Conservation (phyloP, 2,113 vertebrate species). For the Nothoprocta pentlandii region DNA sequence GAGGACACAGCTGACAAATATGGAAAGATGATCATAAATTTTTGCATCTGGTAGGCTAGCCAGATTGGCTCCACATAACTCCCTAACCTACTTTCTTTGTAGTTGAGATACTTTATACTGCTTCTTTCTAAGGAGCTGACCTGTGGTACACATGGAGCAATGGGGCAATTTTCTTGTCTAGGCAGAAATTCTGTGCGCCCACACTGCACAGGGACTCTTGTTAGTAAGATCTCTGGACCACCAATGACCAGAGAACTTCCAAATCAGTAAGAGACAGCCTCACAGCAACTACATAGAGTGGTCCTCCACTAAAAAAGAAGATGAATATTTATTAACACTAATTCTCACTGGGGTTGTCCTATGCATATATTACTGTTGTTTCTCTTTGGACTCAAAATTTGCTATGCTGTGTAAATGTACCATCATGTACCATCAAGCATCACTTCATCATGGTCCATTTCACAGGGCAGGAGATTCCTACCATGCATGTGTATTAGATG, state of each 20-base stretch:
- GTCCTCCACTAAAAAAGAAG: not conserved
- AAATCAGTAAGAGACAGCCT: not conserved
- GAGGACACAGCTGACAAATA: not conserved
- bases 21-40: not conserved
- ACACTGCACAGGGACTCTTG: accelerated
- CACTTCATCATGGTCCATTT: not conserved
- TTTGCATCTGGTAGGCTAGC: not conserved
- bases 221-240: not conserved
- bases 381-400: not conserved
- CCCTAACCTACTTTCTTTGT: not conserved
- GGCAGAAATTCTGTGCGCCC: not conserved
- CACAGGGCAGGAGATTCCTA: not conserved
- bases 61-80: accelerated
- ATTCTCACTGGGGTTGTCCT: accelerated
- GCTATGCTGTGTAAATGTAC: not conserved
- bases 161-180: not conserved
- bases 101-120: not conserved
- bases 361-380: accelerated
- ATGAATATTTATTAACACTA: too few species aligned
- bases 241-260: not conserved
- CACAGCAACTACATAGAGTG: not conserved
- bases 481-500: accelerated
- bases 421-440: not conserved
- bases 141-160: accelerated
- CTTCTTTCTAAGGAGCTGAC: not conserved